Conservation (phyloP, 2,113 vertebrate species). For the Sapajus apella region DNA sequence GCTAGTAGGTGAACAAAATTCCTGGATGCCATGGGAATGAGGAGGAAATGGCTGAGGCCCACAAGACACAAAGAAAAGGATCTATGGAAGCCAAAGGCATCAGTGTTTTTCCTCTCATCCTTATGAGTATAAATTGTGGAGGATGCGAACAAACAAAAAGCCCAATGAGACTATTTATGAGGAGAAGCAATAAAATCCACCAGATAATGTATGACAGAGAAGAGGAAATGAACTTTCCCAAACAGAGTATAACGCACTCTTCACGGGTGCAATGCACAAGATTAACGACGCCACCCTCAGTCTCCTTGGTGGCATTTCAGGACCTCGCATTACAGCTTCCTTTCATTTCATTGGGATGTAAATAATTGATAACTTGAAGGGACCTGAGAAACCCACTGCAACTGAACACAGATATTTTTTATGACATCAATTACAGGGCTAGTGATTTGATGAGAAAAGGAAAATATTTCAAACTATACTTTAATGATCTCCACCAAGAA, state of each 20-base stretch:
- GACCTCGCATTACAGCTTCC: constrained; percentile 69
- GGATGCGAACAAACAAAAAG: constrained; percentile 60
- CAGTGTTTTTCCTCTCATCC: constrained; percentile 29
- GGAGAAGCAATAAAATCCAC: constrained; percentile 69
- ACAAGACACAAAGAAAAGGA: not conserved
- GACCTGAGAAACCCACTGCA: constrained; percentile 85
- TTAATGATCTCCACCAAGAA: constrained; percentile 84
- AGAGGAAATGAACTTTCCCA: constrained; percentile 58
- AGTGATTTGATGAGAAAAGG: constrained; percentile 86
- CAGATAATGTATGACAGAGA: constrained; percentile 58
- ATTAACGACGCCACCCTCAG: constrained; percentile 83
- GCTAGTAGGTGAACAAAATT: not conserved
- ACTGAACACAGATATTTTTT: constrained; percentile 88
- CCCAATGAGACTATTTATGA: constrained; percentile 63
- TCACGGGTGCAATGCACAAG: constrained; percentile 45
- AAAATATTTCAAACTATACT: constrained; percentile 86
- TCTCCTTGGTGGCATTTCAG: constrained; percentile 82
- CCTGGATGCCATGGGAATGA: not conserved
- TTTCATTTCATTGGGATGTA: constrained; percentile 84
- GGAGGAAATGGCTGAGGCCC: not conserved
- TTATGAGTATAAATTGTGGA: constrained; percentile 57
- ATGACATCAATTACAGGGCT: constrained; percentile 87
- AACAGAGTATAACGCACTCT: not conserved
- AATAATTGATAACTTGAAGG: constrained; percentile 89
- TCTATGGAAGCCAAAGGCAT: not conserved